Base-by-base conservation (phyloP, 2,888 invertebrate genomes). In the Gymnoscelis rufifasciata region DNA sequence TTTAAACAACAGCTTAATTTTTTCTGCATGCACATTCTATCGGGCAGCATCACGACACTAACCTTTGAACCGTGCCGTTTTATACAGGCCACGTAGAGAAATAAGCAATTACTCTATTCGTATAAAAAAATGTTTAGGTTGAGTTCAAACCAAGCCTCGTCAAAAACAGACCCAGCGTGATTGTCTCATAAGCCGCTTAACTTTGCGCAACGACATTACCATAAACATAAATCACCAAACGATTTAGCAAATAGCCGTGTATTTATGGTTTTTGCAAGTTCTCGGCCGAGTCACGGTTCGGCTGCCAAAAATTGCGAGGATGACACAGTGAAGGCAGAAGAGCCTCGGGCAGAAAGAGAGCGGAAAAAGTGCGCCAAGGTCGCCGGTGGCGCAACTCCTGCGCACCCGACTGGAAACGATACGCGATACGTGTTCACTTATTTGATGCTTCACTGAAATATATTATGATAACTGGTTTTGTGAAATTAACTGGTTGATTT, bases 331-430 rank as follows among this genome's bases (percentile, higher is more conserved):
- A 62, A 70, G 67, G 62, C 62, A 62, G 60, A 65, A 68, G 67
- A 68, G 60, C 79, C 78, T 81, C 79, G 76, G 67, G 59, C 82
- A 81, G 80, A 88, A 88, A 87, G 88, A 87, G 88, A 88, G 88
- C 88, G 88, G 83, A 87, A 87, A 83, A 87, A 80, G 68, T 53
- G 64, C 84, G 83, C 70, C 88, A 88, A 88, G 88, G 88, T 87
- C 81, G 75, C 51, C 44, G 80, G 83, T 83, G 83, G 80, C 82
- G 73, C 75, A 80, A 81, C 67, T 54, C 57, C 65, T 68, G 64
- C 55, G 66, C 83, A 77, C 66, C 82, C 78, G 68, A 78, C 65
- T 80, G 82, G 78, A 83, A 86, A 75, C 74, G 63, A 67, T 64
- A 62, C 57, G 57, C 60, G 59, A 65, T 69, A 62, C 60, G 55